A percentile compares a stretch with the other conserved stretches of the same genome.
Conservation (phyloP, 2,888 invertebrate genomes). For the Exephanes ischioxanthus region DNA sequence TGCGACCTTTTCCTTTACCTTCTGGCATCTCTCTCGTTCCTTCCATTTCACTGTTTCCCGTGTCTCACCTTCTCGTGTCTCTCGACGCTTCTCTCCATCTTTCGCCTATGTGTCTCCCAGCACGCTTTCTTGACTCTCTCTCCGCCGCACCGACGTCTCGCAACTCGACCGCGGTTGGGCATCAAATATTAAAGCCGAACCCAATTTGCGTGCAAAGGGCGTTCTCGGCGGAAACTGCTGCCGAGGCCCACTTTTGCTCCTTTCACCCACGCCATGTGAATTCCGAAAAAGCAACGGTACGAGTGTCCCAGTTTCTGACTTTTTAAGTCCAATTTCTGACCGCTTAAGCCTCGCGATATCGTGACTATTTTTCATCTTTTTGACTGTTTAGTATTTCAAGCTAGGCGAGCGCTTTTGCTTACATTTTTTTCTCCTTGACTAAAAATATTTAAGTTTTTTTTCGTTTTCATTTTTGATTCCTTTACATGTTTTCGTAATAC, state of each 20-base stretch:
- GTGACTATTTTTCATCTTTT: neutral
- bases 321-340: slow-evolving; percentile 24
- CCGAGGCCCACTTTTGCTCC: slow-evolving; percentile 68
- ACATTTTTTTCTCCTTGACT: neutral
- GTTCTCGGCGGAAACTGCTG: slow-evolving; percentile 78
- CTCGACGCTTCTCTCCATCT: slow-evolving; percentile 4
- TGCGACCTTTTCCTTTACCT: slow-evolving; percentile 80
- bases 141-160: slow-evolving; percentile 30
- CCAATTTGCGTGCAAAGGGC: slow-evolving; percentile 82
- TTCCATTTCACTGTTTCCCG: slow-evolving; percentile 25
- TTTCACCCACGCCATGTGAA: slow-evolving; percentile 67
- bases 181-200: slow-evolving; percentile 82
- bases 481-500: neutral
- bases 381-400: neutral
- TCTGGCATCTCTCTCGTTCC: slow-evolving; percentile 51
- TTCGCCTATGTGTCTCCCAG: slow-evolving; percentile 70
- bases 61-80: neutral
- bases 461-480: neutral
- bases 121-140: slow-evolving; percentile 78
- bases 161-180: slow-evolving; percentile 80
- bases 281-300: slow-evolving; percentile 69
- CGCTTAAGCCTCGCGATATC: slow-evolving; percentile 3
- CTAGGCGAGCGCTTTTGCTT: neutral
- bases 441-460: neutral
- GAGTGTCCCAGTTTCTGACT: slow-evolving; percentile 20